phyloP scores from a whole-genome alignment of 1,140 invertebrate genomes.

The Zaprionus gabonicus region DNA sequence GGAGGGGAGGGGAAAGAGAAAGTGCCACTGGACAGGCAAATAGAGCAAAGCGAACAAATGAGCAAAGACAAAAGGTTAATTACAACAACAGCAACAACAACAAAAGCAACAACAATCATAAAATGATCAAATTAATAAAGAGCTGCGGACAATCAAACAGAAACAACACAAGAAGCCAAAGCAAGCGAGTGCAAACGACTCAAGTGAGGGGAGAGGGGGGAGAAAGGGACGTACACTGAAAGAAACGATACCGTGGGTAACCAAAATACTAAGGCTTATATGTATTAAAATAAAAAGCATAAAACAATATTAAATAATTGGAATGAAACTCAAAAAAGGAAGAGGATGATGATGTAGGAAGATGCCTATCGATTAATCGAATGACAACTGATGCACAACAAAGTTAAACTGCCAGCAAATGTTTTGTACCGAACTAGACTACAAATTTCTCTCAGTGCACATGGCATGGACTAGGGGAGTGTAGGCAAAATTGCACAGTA shows the following conservation, averaged over 20 bases:
- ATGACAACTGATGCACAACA: no score
- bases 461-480: not conserved
- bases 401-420: not conserved
- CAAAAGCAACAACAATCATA: slow-evolving; percentile 63
- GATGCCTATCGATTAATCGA: no score
- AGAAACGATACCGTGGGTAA: not conserved
- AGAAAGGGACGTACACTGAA: slow-evolving; percentile 7
- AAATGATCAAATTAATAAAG: slow-evolving; percentile 81
- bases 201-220: not conserved
- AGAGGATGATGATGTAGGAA: no score
- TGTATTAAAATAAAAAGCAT: no score
- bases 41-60: slow-evolving; percentile 43
- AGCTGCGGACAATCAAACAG: slow-evolving; percentile 68
- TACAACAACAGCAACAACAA: slow-evolving; percentile 53
- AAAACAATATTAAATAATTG: no score
- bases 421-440: not conserved
- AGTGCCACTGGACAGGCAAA: slow-evolving; percentile 42
- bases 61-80: slow-evolving; percentile 80
- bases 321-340: no score
- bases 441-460: not conserved
- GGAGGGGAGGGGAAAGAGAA: slow-evolving; percentile 15
- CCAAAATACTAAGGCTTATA: no score
- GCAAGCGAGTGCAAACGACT: slow-evolving; percentile 24
- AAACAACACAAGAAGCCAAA: slow-evolving; percentile 34
- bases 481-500: not conserved